phyloP scores from a whole-genome alignment of 2,797 vertebrate genomes.

The Propithecus deckenii region DNA sequence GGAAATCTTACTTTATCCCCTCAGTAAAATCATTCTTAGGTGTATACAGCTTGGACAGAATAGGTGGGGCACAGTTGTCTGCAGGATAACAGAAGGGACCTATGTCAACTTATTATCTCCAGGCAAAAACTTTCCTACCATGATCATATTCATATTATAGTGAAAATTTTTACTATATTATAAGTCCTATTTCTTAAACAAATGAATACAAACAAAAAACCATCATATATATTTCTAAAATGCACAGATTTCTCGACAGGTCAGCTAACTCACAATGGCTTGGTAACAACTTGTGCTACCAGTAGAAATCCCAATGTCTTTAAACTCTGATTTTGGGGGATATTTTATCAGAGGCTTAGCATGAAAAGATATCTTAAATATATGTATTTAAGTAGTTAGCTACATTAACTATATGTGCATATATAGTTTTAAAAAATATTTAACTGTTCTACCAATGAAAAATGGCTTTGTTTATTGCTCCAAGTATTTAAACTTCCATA shows the following conservation, averaged over 20 bases:
- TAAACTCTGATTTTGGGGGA: not conserved
- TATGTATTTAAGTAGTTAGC: not conserved
- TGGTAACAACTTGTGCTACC: not conserved
- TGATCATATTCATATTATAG: not conserved
- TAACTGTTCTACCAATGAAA: not conserved
- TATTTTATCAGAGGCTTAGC: slow-evolving; percentile 2
- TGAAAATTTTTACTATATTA: not conserved
- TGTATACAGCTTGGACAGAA: not conserved
- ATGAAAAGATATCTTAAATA: not conserved
- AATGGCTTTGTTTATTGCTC: not conserved
- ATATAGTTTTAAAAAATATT: not conserved
- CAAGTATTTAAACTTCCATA: not conserved
- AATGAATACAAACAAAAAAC: not conserved
- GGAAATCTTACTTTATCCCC: not conserved
- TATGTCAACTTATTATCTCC: not conserved
- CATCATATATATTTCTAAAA: not conserved
- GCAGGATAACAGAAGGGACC: not conserved
- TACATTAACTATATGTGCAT: not conserved
- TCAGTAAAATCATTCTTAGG: not conserved
- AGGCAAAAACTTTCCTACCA: not conserved
- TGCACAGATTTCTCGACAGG: not conserved
- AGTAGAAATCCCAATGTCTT: not conserved
- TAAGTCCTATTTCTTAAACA: not conserved
- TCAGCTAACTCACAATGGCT: not conserved
- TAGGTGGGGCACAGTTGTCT: not conserved